Evolutionary conservation across 2,888 invertebrate species (phyloP).

Genomic region (Tenthredo scrophulariae): DNA sequence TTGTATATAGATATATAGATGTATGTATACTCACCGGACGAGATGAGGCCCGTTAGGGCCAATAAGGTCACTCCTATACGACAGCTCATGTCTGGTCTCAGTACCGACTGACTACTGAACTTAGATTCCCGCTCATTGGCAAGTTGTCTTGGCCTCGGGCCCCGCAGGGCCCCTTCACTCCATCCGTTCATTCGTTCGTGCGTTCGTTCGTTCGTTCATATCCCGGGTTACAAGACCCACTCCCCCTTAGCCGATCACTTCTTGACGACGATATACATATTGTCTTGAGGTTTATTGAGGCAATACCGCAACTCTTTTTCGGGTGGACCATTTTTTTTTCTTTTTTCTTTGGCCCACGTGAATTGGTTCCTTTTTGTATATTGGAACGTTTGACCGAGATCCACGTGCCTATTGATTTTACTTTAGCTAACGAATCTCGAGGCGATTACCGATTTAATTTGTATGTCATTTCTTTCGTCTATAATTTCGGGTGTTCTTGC

Average conservation of each 20-base stretch:
- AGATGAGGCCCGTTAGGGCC: slow-evolving; percentile 70
- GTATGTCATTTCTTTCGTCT: not conserved
- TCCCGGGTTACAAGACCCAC: slow-evolving; percentile 39
- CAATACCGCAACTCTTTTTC: slow-evolving; percentile 24
- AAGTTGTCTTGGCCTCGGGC: slow-evolving; percentile 56
- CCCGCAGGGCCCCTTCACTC: slow-evolving; percentile 57
- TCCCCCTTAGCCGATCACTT: not conserved
- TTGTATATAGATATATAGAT: not conserved
- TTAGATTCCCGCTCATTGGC: slow-evolving; percentile 63
- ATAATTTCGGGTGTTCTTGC: not conserved
- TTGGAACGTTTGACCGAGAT: slow-evolving; percentile 22
- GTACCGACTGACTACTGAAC: slow-evolving; percentile 74
- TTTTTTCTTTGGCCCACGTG: not conserved
- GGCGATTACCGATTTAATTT: not conserved
- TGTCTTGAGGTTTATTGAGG: slow-evolving; percentile 49
- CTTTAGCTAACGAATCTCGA: not conserved
- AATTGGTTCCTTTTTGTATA: not conserved
- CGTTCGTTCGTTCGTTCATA: slow-evolving; percentile 34
- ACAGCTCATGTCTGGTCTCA: slow-evolving; percentile 66
- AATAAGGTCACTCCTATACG: slow-evolving; percentile 65
- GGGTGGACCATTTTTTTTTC: not conserved
- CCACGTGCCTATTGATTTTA: not conserved
- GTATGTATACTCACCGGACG: slow-evolving; percentile 68
- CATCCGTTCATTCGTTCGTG: slow-evolving; percentile 44
- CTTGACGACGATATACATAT: slow-evolving; percentile 37